phyloP scores from a whole-genome alignment of 2,113 vertebrate species.

The Gadus macrocephalus region DNA sequence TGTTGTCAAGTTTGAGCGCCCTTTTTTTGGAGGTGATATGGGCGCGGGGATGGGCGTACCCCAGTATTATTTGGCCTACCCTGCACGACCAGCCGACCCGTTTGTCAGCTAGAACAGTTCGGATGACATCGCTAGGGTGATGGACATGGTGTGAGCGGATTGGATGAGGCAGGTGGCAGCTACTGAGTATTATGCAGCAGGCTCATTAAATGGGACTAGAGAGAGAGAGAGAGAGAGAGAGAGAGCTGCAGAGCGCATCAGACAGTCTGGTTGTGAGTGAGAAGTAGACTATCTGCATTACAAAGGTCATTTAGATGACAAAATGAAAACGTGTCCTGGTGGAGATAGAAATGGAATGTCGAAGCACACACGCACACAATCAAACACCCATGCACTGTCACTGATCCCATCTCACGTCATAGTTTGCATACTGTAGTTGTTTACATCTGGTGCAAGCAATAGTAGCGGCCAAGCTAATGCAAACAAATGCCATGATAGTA shows the following conservation, averaged over 20 bases:
- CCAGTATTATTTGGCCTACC: constrained; percentile 42
- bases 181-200: not conserved
- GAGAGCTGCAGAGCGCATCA: not conserved
- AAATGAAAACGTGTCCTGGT: not conserved
- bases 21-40: constrained; percentile 47
- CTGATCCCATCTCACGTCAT: too few relatives aligned
- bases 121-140: constrained; percentile 32
- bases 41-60: constrained; percentile 54
- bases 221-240: not conserved
- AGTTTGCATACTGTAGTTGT: too few relatives aligned
- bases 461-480: too few relatives aligned
- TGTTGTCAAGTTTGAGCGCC: constrained; percentile 53
- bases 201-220: not conserved
- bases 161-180: constrained; percentile 11
- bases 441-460: too few relatives aligned
- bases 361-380: not conserved
- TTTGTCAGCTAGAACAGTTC: constrained; percentile 37
- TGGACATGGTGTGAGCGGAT: not conserved
- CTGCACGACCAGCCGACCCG: constrained; percentile 27
- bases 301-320: constrained; percentile 36
- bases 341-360: not conserved
- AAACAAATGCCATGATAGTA: not conserved
- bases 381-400: not conserved
- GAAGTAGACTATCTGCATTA: constrained; percentile 4
- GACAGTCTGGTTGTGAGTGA: constrained; percentile 15